A percentile compares a stretch with the other conserved stretches of the same genome.
Conservation (phyloP, 1,140 invertebrate species). For the Chymomyza costata region DNA sequence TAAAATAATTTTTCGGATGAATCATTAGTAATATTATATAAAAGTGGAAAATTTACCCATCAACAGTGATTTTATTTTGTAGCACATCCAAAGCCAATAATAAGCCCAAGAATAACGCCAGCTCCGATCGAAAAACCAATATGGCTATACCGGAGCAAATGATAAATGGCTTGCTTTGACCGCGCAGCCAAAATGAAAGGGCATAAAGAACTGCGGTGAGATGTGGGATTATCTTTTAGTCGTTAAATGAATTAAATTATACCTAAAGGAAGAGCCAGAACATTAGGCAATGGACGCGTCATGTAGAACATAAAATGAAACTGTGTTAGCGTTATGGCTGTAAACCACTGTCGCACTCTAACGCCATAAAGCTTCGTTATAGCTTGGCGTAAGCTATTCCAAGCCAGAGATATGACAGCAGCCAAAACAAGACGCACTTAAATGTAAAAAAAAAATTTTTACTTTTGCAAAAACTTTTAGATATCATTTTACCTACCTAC, state of each 20-base stretch:
- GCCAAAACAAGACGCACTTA: constrained; percentile 90
- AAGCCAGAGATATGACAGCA: constrained; percentile 83
- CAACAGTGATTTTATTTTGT: constrained; percentile 77
- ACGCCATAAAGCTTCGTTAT: constrained; percentile 86
- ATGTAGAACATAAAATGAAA: constrained; percentile 99
- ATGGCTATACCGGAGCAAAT: constrained; percentile 89
- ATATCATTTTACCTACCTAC: constrained; percentile 78
- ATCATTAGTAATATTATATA: neutral
- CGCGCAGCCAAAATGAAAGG: constrained; percentile 88
- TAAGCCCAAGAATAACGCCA: constrained; percentile 91
- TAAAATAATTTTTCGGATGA: too few relatives aligned
- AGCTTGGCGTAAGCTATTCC: constrained; percentile 83
- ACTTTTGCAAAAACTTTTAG: neutral
- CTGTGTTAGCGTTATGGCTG: constrained; percentile 90
- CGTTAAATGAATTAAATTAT: constrained; percentile 59
- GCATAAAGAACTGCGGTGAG: constrained; percentile 91
- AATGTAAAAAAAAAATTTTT: constrained; percentile 77
- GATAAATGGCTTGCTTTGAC: constrained; percentile 86
- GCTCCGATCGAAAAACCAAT: constrained; percentile 93
- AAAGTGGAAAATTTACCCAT: constrained; percentile 74
- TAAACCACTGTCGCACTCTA: constrained; percentile 87
- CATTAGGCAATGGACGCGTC: constrained; percentile 96
- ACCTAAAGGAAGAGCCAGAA: constrained; percentile 95
- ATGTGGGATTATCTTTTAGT: neutral
- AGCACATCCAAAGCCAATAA: constrained; percentile 88